Evolutionary conservation across 2,888 invertebrate species (phyloP), one percentile per base, ranked within the genome.

Genomic region (Meiosimyza decipiens): DNA sequence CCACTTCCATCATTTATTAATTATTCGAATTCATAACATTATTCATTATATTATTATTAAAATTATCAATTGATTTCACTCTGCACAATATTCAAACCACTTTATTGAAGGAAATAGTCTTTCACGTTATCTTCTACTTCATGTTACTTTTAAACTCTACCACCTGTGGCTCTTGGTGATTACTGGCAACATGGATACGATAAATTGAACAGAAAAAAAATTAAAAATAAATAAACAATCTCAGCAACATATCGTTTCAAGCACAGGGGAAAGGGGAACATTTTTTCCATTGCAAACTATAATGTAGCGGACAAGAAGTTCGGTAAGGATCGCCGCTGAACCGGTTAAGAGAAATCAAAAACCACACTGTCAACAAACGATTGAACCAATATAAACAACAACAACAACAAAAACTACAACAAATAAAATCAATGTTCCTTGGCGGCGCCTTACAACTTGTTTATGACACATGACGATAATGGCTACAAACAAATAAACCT

Each of bases 131-230:
- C 60, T 60, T 60, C 40, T 60, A n/a, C 40, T 57, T 57, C n/a
- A 13, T 57, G 77, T 55, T 75, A 76, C 72, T 77, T 78, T 33
- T 33, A 6, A 13, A n/a, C 28, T 40, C 62, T 15, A 83, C 85
- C 84, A 82, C 84, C 84, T 84, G 85, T 83, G 85, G 84, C 83
- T 82, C 78, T 79, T 80, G 79, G 83, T 85, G 85, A 84, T 84
- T 84, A 80, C 83, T 78, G 79, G 79, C 81, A 82, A 83, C 82
- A 83, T 80, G 80, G 78, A 78, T 80, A 77, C 77, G 75, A 77
- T 75, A 73, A 51, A 63, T 60, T 66, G 63, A 67, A 82, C 77
- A 22, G 78, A 78, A 79, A 79, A 80, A 82, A 81, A 79, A 81
- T 22, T 28, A 28, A 80, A 80, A 82, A 75, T 79, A 6, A 63